These are phyloP conservation scores for Heterocephalus glaber DNA, from an alignment of 2,113 vertebrate species.

Conservation along the genomic window DNA sequence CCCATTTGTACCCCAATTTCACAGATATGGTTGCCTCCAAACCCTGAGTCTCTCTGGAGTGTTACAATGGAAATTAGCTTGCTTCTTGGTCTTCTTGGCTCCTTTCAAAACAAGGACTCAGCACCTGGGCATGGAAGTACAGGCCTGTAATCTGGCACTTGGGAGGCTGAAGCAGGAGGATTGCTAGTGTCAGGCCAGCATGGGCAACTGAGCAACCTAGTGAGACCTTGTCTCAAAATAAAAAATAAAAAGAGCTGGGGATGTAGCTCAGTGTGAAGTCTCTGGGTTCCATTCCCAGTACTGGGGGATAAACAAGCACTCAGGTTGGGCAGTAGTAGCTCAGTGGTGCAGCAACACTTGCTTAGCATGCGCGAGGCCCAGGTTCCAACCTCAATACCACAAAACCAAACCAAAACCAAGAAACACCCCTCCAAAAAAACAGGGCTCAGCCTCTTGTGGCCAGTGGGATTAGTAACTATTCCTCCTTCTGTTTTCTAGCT, in stretches of 20 bases:
- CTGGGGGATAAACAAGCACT: not conserved
- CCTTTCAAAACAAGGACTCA: slow-evolving; percentile 9
- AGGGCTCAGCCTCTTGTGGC: not conserved
- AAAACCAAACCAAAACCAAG: not conserved
- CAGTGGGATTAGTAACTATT: not conserved
- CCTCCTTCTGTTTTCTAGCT: slow-evolving; percentile 20
- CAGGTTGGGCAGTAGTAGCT: not conserved
- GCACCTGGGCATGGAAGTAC: not conserved
- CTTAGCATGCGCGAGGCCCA: not conserved
- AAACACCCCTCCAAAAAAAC: not conserved
- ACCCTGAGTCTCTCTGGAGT: slow-evolving; percentile 11
- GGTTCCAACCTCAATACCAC: not conserved
- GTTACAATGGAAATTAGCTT: slow-evolving; percentile 45
- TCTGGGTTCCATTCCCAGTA: not conserved
- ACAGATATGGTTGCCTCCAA: not conserved
- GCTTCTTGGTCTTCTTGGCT: not conserved
- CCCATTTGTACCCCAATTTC: not conserved
- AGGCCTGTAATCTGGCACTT: not conserved
- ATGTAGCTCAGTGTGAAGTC: not conserved
- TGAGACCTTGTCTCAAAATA: not conserved
- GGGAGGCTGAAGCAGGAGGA: not conserved
- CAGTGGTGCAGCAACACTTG: not conserved
- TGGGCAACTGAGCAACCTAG: not conserved
- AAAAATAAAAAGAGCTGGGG: not conserved
- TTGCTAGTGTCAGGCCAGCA: not conserved